Percentiles rank a stretch among this genome's conserved stretches.
Conservation (phyloP, 2,888 invertebrate genomes). For the Ptychoptera albimana region DNA sequence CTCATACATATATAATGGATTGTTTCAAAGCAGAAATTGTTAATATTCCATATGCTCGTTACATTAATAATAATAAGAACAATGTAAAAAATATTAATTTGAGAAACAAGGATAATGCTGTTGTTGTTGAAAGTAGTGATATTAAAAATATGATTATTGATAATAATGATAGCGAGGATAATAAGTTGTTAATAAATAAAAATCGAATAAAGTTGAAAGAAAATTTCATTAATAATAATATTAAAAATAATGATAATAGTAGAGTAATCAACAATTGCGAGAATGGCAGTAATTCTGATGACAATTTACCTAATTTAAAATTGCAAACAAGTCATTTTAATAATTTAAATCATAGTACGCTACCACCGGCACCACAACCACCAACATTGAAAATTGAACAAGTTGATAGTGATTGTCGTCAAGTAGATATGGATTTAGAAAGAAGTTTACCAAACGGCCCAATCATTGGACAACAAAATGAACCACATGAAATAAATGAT, state of each 20-base stretch:
- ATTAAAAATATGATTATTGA: conserved; percentile 15
- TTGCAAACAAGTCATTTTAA: too few relatives aligned
- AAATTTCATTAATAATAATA: not conserved
- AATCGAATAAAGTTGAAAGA: conserved; percentile 1
- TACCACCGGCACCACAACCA: too few relatives aligned
- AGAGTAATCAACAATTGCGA: too few relatives aligned
- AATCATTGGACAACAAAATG: conserved; percentile 1
- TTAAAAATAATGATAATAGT: too few relatives aligned
- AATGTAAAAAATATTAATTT: conserved; percentile 11
- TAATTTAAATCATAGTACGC: not conserved
- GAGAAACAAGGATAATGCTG: not conserved
- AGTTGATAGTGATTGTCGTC: conserved; percentile 28
- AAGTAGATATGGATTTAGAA: conserved; percentile 31
- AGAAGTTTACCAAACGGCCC: conserved; percentile 23
- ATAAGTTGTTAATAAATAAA: not conserved
- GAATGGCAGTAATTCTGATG: too few relatives aligned
- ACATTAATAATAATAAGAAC: conserved; percentile 33
- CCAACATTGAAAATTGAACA: conserved; percentile 7
- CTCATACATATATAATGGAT: conserved; percentile 61
- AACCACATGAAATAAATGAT: too few relatives aligned
- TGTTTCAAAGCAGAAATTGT: conserved; percentile 71
- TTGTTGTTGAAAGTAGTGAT: conserved; percentile 10
- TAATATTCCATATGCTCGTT: conserved; percentile 62
- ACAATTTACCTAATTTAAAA: too few relatives aligned
- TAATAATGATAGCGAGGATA: conserved; percentile 10